Evolutionary conservation across 2,888 invertebrate species (phyloP), one percentile per base, ranked within the genome.

Genomic region (Schrankia costaestrigalis): DNA sequence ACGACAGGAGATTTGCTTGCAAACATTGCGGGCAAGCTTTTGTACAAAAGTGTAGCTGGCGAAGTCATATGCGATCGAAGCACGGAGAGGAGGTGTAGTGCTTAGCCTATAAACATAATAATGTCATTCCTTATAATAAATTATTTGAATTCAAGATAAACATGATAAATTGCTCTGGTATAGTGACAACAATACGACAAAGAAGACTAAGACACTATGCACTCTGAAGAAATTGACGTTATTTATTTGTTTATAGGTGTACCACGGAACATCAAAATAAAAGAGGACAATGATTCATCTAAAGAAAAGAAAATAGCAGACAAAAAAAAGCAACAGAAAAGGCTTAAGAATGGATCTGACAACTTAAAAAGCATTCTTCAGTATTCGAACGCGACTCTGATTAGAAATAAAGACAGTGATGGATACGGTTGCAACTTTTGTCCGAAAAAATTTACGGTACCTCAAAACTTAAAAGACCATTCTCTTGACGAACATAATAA

Each of bases 1-100:
- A 71, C 30, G 72, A 73, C 33, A 59, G 67, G 8, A 56, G 61
- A 18, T 56, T 60, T 3, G n/a, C 41, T 48, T 41, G 78, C 59
- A 31, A 39, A 37, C 48, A 50, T 1, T 79, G 78, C 31, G 51
- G 49, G 0, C 60, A 57, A 23, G 56, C 58, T 22, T 64, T 73
- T 8, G 61, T 73, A 4, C 63, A 81, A 50, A 65, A 79, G 56
- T 45, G 70, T 55, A 80, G 78, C 18, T 71, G 76, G 51, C 63
- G 71, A 19, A 70, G 67, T 12, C 87, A 88, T 37, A 74, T 86
- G 63, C 77, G 75, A 5, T 71, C 72, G 3, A 64, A 61, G 30
- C 73, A 74, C 29, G 58, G 50, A 3, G 52, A 51, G 28, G 36
- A 39, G 21, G 50, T 46, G 0, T 56, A 56, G 27, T 12, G 23